Conservation (phyloP, 2,113 vertebrate genomes). For the Sakesphorus luctuosus region DNA sequence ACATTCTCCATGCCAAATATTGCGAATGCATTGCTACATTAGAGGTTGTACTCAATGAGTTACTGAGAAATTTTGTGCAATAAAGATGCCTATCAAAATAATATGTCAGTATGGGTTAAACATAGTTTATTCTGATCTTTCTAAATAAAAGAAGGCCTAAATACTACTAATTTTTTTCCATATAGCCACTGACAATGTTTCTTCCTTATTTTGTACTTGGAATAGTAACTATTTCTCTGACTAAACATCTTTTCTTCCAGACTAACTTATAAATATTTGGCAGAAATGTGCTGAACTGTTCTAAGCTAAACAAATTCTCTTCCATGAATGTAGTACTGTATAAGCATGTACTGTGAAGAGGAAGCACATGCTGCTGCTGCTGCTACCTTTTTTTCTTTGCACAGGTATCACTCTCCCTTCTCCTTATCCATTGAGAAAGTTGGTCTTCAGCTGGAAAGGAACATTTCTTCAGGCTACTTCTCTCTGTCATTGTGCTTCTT, state of each 20-base stretch:
- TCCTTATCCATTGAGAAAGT: background rate
- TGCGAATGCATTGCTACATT: too few species aligned
- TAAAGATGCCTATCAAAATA: background rate
- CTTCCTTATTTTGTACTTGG: background rate
- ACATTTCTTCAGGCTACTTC: background rate
- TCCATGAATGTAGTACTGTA: background rate
- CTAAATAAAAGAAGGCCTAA: background rate
- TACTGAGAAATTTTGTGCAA: background rate
- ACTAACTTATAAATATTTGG: background rate
- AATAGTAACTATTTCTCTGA: background rate
- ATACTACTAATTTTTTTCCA: background rate
- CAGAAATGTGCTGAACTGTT: background rate
- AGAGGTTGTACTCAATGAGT: background rate
- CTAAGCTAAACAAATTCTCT: background rate
- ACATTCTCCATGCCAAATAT: too few species aligned
- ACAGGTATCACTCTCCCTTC: background rate
- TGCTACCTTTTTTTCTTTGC: background rate
- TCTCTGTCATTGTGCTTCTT: background rate
- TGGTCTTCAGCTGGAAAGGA: background rate
- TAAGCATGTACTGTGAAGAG: background rate
- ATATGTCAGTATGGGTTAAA: background rate
- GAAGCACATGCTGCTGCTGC: background rate
- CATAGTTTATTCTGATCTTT: background rate
- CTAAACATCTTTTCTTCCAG: background rate
- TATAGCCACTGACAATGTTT: background rate